Evolutionary conservation across 1,140 invertebrate species (phyloP), one percentile per base, ranked within the genome.

Genomic region (Eufriesea mexicana): DNA sequence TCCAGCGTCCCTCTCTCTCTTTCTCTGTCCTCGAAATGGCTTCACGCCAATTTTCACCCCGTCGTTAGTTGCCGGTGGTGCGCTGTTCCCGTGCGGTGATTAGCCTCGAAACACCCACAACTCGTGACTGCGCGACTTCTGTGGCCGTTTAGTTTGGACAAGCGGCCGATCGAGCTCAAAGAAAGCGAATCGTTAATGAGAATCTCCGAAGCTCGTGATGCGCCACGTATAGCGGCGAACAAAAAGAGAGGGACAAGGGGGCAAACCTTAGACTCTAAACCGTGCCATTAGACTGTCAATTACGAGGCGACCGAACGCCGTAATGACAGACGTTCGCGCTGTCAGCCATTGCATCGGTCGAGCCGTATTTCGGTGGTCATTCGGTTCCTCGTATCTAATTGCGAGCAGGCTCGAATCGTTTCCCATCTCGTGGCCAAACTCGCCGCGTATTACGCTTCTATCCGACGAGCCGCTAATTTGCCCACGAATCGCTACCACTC

Each of bases 271-370:
- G 74, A 23, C 73, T 82, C 73, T 81, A 82, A 78, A 85, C 86
- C 86, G 81, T 90, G 86, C 88, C 85, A 91, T 91, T 91, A 90
- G 86, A 87, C 84, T 90, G 90, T 91, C 90, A 91, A 90, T 91
- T 89, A 90, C 84, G 83, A 25, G 70, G 51, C 71, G 67, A 77
- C 78, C 79, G 80, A 66, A 68, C 67, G 66, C 55, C 79, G 68
- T 89, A 89, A 89, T 89, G 83, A 89, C 82, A 85, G 87, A 83
- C 88, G 79, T 61, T 79, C 70, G 25, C 64, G 81, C 71, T 79
- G 80, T 81, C 75, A 83, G 81, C 66, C 77, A 66, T 75, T 59
- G 82, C 76, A 35, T 54, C 85, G 61, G 20, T 25, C 71, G 74
- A 73, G 47, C 55, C n/a, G 25, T 72, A 75, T 86, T 87, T 86